phyloP scores from a whole-genome alignment of 2,888 invertebrate species.

The Dilophus febrilis region DNA sequence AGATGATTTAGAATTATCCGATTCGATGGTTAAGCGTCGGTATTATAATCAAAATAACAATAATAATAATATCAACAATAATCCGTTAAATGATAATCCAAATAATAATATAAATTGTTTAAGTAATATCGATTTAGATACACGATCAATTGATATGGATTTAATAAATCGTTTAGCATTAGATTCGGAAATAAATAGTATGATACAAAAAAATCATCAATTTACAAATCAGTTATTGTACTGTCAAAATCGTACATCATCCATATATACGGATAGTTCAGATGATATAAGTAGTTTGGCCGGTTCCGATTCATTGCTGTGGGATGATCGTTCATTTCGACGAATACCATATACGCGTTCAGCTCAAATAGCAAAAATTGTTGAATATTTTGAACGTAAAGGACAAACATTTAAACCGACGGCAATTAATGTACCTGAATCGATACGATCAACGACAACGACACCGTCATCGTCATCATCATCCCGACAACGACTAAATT shows the following conservation, averaged over 20 bases:
- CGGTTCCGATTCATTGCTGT: slow-evolving; percentile 54
- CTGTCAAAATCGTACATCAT: slow-evolving; percentile 52
- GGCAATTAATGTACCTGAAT: slow-evolving; percentile 26
- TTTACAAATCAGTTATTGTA: slow-evolving; percentile 36
- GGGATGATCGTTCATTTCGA: slow-evolving; percentile 47
- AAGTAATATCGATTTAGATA: slow-evolving; percentile 16
- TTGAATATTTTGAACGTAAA: slow-evolving; percentile 76
- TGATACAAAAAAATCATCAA: slow-evolving; percentile 29
- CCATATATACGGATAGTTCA: slow-evolving; percentile 73
- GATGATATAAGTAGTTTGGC: slow-evolving; percentile 70
- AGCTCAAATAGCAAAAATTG: slow-evolving; percentile 63
- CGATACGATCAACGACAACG: slow-evolving; percentile 11
- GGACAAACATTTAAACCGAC: slow-evolving; percentile 38
- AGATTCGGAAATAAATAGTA: slow-evolving; percentile 31
- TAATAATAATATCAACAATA: too few species aligned
- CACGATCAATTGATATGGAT: slow-evolving; percentile 29
- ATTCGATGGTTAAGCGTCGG: slow-evolving; percentile 16
- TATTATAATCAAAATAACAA: slow-evolving; percentile 6
- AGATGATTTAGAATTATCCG: slow-evolving; percentile 36
- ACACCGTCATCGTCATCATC: slow-evolving; percentile 13
- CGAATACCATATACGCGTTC: slow-evolving; percentile 36
- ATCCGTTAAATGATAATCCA: slow-evolving; percentile 10
- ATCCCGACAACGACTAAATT: background rate
- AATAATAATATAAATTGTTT: slow-evolving; percentile 16
- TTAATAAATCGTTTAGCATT: slow-evolving; percentile 32